phyloP scores from a whole-genome alignment of 1,140 invertebrate genomes.

The Bombus confusus region DNA sequence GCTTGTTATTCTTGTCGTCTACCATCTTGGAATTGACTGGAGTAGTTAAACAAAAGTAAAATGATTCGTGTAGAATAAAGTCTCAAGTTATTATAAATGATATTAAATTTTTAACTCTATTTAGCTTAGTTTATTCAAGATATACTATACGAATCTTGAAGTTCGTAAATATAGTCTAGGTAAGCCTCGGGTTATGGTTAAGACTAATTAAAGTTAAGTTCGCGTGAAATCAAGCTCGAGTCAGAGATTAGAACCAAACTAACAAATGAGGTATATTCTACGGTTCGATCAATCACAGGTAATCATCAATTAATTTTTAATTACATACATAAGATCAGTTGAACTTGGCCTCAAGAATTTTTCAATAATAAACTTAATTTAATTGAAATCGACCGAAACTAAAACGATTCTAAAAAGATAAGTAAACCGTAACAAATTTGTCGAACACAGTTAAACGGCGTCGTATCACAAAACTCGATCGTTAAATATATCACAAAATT shows the following conservation, averaged over 20 bases:
- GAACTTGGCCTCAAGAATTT: too few species aligned
- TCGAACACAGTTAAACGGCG: not conserved
- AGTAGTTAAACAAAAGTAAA: not conserved
- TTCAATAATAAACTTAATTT: not conserved
- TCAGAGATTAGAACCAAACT: not conserved
- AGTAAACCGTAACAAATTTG: not conserved
- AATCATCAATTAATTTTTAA: not conserved
- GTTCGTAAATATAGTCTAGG: too few species aligned
- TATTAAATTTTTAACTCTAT: not conserved
- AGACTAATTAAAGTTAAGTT: not conserved
- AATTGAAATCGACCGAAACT: not conserved
- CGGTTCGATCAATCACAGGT: not conserved
- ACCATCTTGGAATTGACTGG: not conserved
- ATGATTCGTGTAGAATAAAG: not conserved
- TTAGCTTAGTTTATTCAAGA: not conserved
- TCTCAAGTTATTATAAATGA: not conserved
- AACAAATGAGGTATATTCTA: too few species aligned
- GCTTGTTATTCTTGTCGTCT: not conserved
- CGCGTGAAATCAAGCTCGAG: not conserved
- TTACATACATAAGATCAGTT: not conserved
- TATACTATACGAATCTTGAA: too few species aligned
- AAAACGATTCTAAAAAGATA: not conserved
- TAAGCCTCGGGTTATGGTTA: not conserved
- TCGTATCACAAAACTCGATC: not conserved
- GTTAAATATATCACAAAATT: not conserved